Evolutionary conservation across 2,797 vertebrate species (phyloP).

Genomic region (Notolabrus celidotus): DNA sequence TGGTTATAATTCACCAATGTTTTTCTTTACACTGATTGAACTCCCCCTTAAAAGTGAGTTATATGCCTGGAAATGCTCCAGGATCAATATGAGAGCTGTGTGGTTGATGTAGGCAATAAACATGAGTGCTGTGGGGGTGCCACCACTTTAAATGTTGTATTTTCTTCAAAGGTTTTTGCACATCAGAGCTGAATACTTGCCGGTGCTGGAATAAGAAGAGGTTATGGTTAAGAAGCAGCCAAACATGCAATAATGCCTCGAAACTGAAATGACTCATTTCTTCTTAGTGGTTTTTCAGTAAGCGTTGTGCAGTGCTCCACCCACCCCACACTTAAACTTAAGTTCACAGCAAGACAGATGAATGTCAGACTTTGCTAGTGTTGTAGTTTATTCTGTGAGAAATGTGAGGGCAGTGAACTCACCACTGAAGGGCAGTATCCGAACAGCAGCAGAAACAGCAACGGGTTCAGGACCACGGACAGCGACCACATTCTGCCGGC

Average conservation of each 20-base stretch:
- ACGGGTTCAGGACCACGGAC: slow-evolving; percentile 88
- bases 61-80: slow-evolving; percentile 51
- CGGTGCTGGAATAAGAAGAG: too few species aligned
- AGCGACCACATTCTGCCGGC: slow-evolving; percentile 86
- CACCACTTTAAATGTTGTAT: slow-evolving; percentile 16
- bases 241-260: slow-evolving; percentile 8
- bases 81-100: slow-evolving; percentile 56
- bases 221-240: slow-evolving; percentile 17
- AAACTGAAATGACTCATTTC: slow-evolving; percentile 37
- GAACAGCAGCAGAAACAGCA: slow-evolving; percentile 89
- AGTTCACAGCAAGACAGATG: slow-evolving; percentile 23
- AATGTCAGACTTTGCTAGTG: neutral
- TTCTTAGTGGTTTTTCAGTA: slow-evolving; percentile 4
- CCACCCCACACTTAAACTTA: slow-evolving; percentile 8
- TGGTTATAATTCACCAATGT: slow-evolving; percentile 16
- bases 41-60: slow-evolving; percentile 60
- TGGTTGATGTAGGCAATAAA: slow-evolving; percentile 65
- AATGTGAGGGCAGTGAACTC: slow-evolving; percentile 60
- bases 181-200: neutral
- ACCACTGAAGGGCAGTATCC: slow-evolving; percentile 92
- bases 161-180: slow-evolving; percentile 7
- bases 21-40: slow-evolving; percentile 36
- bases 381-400: slow-evolving; percentile 21
- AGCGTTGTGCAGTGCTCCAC: slow-evolving; percentile 14
- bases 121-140: slow-evolving; percentile 49